A percentile compares a stretch with the other conserved stretches of the same genome.
Evolutionary conservation across 2,888 invertebrate species (phyloP).

Genomic region (Caenorhabditis japonica): DNA sequence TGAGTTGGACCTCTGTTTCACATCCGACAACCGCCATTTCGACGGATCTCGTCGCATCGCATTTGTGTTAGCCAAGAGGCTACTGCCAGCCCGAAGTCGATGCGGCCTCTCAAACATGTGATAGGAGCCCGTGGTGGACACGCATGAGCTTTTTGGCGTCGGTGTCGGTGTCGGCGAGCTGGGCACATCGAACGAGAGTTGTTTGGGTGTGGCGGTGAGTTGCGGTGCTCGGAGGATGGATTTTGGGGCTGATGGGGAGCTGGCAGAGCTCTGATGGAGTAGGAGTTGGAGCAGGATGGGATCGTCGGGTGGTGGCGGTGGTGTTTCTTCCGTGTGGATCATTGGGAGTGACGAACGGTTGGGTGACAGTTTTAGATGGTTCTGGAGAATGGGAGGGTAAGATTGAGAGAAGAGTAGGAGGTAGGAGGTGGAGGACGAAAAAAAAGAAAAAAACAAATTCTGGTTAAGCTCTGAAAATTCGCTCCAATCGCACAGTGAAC

Average conservation of each 20-base stretch:
- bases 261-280: too few species aligned
- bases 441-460: too few species aligned
- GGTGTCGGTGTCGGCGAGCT: slow-evolving; percentile 53
- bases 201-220: slow-evolving; percentile 50
- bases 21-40: slow-evolving; percentile 48
- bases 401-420: too few species aligned
- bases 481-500: too few species aligned
- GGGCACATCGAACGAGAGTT: slow-evolving; percentile 62
- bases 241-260: slow-evolving; percentile 25
- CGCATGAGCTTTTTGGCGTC: slow-evolving; percentile 51
- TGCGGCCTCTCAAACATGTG: slow-evolving; percentile 58
- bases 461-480: too few species aligned
- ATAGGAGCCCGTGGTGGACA: slow-evolving; percentile 52
- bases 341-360: too few species aligned
- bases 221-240: slow-evolving; percentile 53
- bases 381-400: too few species aligned
- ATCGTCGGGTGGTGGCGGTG: slow-evolving; percentile 39
- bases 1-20: slow-evolving; percentile 60
- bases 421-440: too few species aligned
- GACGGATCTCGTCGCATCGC: slow-evolving; percentile 50
- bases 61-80: slow-evolving; percentile 27
- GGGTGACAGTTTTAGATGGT: too few species aligned
- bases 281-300: slow-evolving; percentile 22
- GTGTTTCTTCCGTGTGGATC: too few species aligned
- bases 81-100: slow-evolving; percentile 30